Evolutionary conservation across 1,140 invertebrate genomes (phyloP).

Genomic region (Dendrolimus kikuchii): DNA sequence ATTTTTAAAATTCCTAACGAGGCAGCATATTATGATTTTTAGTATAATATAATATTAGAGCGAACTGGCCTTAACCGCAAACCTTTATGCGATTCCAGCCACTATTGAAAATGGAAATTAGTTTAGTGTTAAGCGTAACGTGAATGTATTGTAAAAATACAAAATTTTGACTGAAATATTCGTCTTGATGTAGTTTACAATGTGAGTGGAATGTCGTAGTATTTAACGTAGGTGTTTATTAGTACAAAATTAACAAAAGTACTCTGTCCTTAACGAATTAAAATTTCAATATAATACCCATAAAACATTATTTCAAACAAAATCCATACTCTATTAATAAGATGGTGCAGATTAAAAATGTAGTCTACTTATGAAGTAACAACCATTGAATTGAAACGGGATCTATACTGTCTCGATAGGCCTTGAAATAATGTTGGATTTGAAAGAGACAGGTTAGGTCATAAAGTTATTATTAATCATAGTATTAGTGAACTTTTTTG

Average conservation of each 20-base stretch:
- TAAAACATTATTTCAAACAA: too few relatives aligned
- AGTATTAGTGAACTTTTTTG: slow-evolving; percentile 36
- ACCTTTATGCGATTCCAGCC: slow-evolving; percentile 58
- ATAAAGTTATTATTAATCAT: slow-evolving; percentile 15
- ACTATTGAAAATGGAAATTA: slow-evolving; percentile 39
- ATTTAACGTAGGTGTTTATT: slow-evolving; percentile 57
- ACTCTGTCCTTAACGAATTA: too few relatives aligned
- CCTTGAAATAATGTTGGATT: slow-evolving; percentile 1
- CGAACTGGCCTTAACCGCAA: slow-evolving; percentile 50
- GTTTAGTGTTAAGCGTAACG: slow-evolving; percentile 46
- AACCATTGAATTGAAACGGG: too few relatives aligned
- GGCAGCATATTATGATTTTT: neutral
- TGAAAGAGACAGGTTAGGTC: neutral
- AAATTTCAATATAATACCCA: too few relatives aligned
- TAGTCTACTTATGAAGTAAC: too few relatives aligned
- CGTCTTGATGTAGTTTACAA: slow-evolving; percentile 64
- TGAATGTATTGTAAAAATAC: slow-evolving; percentile 58
- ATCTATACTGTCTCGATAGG: too few relatives aligned
- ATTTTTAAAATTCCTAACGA: slow-evolving; percentile 4
- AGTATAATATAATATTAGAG: slow-evolving; percentile 5
- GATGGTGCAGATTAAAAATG: too few relatives aligned
- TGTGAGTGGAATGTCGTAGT: slow-evolving; percentile 53
- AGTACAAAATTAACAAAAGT: slow-evolving; percentile 48
- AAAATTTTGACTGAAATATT: slow-evolving; percentile 67
- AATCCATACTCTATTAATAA: too few relatives aligned